Base-by-base conservation (phyloP, 1,140 invertebrate species). In the Bombus confusus region DNA sequence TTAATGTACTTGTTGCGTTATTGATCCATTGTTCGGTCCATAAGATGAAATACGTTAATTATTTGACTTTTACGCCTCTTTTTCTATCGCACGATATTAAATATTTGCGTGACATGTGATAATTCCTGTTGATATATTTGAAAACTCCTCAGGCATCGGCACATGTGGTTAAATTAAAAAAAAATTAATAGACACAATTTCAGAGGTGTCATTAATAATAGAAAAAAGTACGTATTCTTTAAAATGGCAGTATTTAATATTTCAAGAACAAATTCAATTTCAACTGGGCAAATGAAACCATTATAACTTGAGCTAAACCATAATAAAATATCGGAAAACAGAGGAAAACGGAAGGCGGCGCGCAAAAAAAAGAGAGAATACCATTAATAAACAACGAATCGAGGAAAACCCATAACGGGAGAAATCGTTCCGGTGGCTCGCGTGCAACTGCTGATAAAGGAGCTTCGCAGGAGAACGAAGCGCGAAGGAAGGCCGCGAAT, bases 371-470 rank as follows among this genome's bases (percentile, higher is more conserved):
- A 8, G n/a, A 25, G 6, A 37, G 31, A 13, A 62, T 15, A 9
- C 41, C 41, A 79, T 66, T 69, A 68, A 79, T 79, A 79, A 79
- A 79, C 64, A 78, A 78, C 4, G 76, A 78, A 78, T 78, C 62
- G 76, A 66, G 76, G 22, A 43, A 78, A 66, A 43, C 22, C 28
- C 39, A 47, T 22, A 79, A 41, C 77, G n/a, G 39, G 25, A n/a
- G 59, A 68, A 79, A 68, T 79, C 59, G 39, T 78, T 66, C 10
- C 41, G 37, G 34, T 12, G 28, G 77, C 31, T 79, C 77, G 77
- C 77, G 77, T 79, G 77, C 77, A 31, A 34, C 41, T 68, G 64
- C 64, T 62, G 77, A 79, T 68, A 79, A 68, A 79, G 77, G 57
- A 76, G 34, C 39, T 28, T 18, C 37, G 37, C n/a, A 5, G 76